Conservation (phyloP, 2,888 invertebrate genomes). For the Tipula helvola region DNA sequence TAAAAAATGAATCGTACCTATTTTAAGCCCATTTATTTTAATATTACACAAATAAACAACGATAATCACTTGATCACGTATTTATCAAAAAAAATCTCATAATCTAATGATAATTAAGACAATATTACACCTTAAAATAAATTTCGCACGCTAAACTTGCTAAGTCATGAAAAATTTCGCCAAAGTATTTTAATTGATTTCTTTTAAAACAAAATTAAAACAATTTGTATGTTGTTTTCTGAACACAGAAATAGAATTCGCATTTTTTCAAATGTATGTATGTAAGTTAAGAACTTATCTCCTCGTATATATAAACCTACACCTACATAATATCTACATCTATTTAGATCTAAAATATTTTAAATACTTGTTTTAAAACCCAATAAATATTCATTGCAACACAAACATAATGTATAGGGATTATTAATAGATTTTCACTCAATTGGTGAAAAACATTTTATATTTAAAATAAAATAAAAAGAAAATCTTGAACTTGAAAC, state of each 20-base stretch:
- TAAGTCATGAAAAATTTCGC: background rate
- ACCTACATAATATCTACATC: background rate
- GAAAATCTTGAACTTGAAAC: background rate
- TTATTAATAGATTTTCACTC: background rate
- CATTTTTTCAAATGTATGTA: background rate
- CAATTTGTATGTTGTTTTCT: background rate
- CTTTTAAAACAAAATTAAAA: background rate
- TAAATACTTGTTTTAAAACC: background rate
- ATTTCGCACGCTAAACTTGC: background rate
- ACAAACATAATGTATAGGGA: background rate
- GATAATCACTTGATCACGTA: too few species aligned
- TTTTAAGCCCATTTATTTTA: too few species aligned
- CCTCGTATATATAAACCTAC: background rate
- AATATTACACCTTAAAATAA: background rate
- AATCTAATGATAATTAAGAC: background rate
- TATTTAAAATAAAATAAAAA: background rate
- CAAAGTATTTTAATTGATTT: background rate
- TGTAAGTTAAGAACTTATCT: background rate
- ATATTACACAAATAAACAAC: too few species aligned
- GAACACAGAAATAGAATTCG: background rate
- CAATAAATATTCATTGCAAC: background rate
- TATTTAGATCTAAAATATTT: background rate
- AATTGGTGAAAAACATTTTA: background rate
- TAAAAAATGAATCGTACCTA: too few species aligned
- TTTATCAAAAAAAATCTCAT: too few species aligned